phyloP scores from a whole-genome alignment of 2,113 vertebrate species.

The Himantopus leucocephalus region DNA sequence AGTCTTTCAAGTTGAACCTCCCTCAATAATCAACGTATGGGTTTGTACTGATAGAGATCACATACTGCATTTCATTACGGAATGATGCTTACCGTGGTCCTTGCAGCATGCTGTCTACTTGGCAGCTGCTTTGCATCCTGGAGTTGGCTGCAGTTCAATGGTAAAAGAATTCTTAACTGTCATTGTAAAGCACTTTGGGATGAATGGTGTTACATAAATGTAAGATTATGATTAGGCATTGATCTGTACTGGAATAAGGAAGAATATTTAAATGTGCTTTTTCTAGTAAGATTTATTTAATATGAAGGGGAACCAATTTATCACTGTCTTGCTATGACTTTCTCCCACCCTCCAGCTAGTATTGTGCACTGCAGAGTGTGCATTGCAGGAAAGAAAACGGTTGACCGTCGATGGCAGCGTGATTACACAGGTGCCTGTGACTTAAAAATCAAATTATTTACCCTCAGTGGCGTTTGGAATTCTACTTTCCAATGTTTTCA shows the following conservation, averaged over 20 bases:
- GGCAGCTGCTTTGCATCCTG: background rate
- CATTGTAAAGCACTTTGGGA: background rate
- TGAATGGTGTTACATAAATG: background rate
- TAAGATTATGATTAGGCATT: background rate
- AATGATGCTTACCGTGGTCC: background rate
- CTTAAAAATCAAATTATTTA: background rate
- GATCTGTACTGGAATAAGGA: background rate
- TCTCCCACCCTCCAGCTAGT: background rate
- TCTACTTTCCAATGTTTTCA: background rate
- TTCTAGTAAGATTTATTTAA: background rate
- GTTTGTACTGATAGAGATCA: background rate
- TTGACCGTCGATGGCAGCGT: accelerated
- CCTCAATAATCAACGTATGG: accelerated
- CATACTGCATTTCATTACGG: background rate
- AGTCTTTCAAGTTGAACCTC: background rate
- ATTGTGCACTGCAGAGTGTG: background rate
- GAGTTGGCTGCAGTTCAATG: background rate
- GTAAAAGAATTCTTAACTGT: background rate
- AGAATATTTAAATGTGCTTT: background rate
- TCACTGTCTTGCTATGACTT: background rate
- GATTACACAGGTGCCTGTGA: background rate
- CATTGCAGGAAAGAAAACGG: background rate
- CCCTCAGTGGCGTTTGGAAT: background rate
- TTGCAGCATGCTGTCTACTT: background rate
- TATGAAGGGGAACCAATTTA: background rate